Conservation (phyloP, 1,140 invertebrate genomes). For the Schlechtendalia chinensis region DNA sequence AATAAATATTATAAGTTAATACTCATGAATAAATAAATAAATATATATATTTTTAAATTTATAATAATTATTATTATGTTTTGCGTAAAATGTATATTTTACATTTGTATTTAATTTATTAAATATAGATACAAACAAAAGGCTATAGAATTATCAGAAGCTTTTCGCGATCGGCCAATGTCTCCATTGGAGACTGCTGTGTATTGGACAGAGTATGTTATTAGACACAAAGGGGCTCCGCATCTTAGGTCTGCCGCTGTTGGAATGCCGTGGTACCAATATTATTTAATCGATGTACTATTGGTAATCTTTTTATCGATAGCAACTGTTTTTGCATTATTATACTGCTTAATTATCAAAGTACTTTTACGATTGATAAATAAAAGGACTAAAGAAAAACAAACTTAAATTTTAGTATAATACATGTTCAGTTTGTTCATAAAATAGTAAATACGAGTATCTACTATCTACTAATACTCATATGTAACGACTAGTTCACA, state of each 20-base stretch:
- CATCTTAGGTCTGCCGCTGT: conserved; percentile 57
- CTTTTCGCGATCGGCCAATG: conserved; percentile 62
- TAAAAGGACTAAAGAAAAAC: conserved; percentile 19
- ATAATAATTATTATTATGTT: not conserved
- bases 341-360: conserved; percentile 16
- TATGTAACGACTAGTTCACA: too few relatives aligned
- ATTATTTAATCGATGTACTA: conserved; percentile 64
- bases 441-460: too few relatives aligned
- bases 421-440: too few relatives aligned
- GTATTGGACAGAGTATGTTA: conserved; percentile 65
- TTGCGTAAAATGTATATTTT: not conserved
- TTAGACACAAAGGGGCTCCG: conserved; percentile 58
- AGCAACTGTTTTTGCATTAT: not conserved
- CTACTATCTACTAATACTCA: too few relatives aligned
- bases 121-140: conserved; percentile 57
- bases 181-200: conserved; percentile 61
- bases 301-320: conserved; percentile 53
- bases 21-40: too few relatives aligned
- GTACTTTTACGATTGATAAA: not conserved
- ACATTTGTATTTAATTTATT: conserved; percentile 50
- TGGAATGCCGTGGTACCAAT: conserved; percentile 61
- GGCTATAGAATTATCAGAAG: conserved; percentile 59
- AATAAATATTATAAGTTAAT: too few relatives aligned
- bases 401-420: not conserved
- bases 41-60: too few relatives aligned